Base-by-base conservation (phyloP, 2,113 vertebrate genomes). In the Ardeotis arabs region DNA sequence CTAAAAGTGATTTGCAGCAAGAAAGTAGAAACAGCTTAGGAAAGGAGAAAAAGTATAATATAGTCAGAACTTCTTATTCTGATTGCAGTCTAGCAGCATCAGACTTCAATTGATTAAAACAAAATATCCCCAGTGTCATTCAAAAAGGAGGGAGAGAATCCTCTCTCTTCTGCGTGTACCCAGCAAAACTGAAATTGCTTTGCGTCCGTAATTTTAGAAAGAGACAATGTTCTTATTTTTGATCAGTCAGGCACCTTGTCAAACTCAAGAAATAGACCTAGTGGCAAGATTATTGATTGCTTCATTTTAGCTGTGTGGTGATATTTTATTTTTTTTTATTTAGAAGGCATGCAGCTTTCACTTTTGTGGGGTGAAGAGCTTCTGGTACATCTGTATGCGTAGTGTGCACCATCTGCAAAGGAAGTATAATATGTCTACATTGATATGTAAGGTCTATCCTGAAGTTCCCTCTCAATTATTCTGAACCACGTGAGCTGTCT, bases 101-200 rank as follows among this genome's bases (percentile, higher is more conserved):
- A 91, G 74, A 72, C 77, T 93, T 96, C 70, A 96, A 95, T 52
- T 88, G 78, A 96, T 84, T 93, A 95, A 96, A 96, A 94, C 52
- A 93, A 91, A 94, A 95, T 90, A 94, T 96, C 68, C 37, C 27
- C 72, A 10, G 9, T 90, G 85, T 84, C 72, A 77, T 78, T 97
- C 84, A 66, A 62, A 83, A 90, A 85, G 37, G 27, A 81, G 16
- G 8, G 56, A 82, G 29, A 82, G n/a, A 72, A 60, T 49, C 53
- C 5, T 91, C 23, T 75, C 27, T 56, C 27, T 75, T 68, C 78
- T 85, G 33, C n/a, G 3, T 53, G 27, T 53, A 76, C 56, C 44
- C 39, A 31, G 81, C 37, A 77, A 76, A 90, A 69, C 19, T 63
- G 39, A 86, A 92, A 93, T 92, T 1, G 3, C 23, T 92, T 96